phyloP scores from a whole-genome alignment of 2,888 invertebrate genomes.

The Drosophila koepferae region DNA sequence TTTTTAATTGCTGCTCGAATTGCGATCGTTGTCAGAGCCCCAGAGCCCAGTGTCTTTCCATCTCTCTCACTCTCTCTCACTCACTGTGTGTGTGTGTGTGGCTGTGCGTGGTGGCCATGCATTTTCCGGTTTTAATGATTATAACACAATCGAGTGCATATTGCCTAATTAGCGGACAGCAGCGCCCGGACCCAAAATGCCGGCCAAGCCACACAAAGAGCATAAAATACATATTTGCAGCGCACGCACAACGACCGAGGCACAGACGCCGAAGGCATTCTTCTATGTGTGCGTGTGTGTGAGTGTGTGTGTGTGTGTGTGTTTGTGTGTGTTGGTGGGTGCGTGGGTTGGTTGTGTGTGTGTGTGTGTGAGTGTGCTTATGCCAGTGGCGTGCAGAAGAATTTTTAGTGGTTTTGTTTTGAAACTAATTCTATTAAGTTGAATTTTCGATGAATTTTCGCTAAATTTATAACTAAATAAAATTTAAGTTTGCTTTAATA shows the following conservation, averaged over 20 bases:
- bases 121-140: slow-evolving; percentile 77
- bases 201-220: slow-evolving; percentile 58
- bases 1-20: slow-evolving; percentile 36
- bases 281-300: neutral
- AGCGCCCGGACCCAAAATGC: slow-evolving; percentile 37
- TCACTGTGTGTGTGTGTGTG: slow-evolving; percentile 5
- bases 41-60: slow-evolving; percentile 17
- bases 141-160: slow-evolving; percentile 80
- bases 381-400: slow-evolving; percentile 12
- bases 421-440: neutral
- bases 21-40: slow-evolving; percentile 28
- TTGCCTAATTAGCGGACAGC: slow-evolving; percentile 77
- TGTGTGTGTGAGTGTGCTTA: slow-evolving; percentile 10
- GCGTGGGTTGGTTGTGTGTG: too few species aligned
- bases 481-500: neutral
- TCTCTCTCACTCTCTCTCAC: neutral
- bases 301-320: slow-evolving; percentile 7
- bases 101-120: slow-evolving; percentile 42
- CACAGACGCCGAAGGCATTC: slow-evolving; percentile 29
- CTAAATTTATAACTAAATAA: neutral
- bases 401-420: neutral
- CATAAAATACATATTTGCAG: slow-evolving; percentile 68
- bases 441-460: neutral
- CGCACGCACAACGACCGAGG: slow-evolving; percentile 15
- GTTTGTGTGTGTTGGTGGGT: neutral